Percentiles rank a stretch among this genome's conserved stretches.
Conservation (phyloP, 2,797 vertebrate genomes). For the Hephaestus fuliginosus region DNA sequence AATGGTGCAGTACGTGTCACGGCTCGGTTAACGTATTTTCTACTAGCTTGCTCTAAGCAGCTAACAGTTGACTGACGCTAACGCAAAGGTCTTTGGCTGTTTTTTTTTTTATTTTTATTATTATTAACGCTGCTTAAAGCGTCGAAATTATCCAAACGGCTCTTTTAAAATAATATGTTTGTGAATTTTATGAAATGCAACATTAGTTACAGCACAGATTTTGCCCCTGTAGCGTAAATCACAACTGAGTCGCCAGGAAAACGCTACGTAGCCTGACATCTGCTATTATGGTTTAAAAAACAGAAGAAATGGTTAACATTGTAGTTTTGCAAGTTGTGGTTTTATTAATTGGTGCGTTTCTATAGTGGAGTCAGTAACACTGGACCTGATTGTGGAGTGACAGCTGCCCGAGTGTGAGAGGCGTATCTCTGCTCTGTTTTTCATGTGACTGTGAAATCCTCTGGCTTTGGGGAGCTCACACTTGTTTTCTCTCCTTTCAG, state of each 20-base stretch:
- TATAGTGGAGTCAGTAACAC: conserved; percentile 9
- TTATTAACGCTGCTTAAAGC: neutral
- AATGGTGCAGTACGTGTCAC: conserved; percentile 19
- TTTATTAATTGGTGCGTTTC: neutral
- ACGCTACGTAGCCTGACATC: neutral
- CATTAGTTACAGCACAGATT: neutral
- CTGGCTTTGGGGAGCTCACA: conserved; percentile 29
- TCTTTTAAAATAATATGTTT: neutral
- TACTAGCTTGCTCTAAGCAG: conserved; percentile 57
- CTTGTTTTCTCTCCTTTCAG: conserved; percentile 12
- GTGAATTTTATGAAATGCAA: neutral
- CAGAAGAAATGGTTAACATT: neutral
- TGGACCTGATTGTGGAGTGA: conserved; percentile 54
- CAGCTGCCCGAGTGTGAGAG: conserved; percentile 60
- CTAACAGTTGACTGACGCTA: conserved; percentile 44
- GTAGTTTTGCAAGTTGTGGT: neutral
- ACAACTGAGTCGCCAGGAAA: conserved; percentile 14
- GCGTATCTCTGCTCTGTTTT: conserved; percentile 39
- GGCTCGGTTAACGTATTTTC: conserved; percentile 47
- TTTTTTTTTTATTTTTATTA: too few relatives aligned
- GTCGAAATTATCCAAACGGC: neutral
- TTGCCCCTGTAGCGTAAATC: neutral
- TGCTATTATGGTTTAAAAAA: neutral
- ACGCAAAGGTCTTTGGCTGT: conserved; percentile 13
- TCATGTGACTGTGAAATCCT: conserved; percentile 71